These are phyloP conservation scores for Saguinus midas DNA, from an alignment of 2,113 vertebrate species.

Conservation along the genomic window DNA sequence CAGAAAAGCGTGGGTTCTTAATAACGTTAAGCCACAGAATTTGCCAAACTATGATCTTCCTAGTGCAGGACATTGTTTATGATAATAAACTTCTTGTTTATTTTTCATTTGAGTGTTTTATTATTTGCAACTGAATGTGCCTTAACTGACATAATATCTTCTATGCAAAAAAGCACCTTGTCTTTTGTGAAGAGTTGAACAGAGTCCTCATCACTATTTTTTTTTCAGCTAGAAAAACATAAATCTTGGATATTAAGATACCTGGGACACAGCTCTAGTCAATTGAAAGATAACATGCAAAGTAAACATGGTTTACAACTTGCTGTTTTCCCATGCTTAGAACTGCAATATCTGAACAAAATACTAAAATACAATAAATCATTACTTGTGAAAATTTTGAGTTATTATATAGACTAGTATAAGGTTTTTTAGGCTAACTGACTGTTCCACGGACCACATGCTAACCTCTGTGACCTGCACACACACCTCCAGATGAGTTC, in stretches of 20 bases:
- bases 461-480: no score
- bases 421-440: no score
- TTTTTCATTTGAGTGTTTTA: background rate
- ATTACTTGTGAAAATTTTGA: constrained; percentile 13
- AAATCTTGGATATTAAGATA: background rate
- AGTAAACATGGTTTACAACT: background rate
- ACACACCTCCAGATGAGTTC: no score
- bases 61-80: background rate
- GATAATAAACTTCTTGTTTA: background rate
- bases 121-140: background rate
- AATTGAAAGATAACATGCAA: background rate
- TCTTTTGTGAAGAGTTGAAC: background rate
- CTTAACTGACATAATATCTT: background rate
- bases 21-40: background rate
- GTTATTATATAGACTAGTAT: background rate
- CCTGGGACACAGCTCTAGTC: background rate
- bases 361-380: background rate
- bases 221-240: background rate
- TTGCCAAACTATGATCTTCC: background rate
- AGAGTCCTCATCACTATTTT: background rate
- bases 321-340: background rate
- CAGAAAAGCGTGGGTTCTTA: background rate
- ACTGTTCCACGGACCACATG: no score
- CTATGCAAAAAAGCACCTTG: background rate
- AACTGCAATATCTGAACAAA: constrained; percentile 9